A percentile compares a stretch with the other conserved stretches of the same genome.
phyloP scores from a whole-genome alignment of 2,113 vertebrate species.

The Pseudopodoces humilis region DNA sequence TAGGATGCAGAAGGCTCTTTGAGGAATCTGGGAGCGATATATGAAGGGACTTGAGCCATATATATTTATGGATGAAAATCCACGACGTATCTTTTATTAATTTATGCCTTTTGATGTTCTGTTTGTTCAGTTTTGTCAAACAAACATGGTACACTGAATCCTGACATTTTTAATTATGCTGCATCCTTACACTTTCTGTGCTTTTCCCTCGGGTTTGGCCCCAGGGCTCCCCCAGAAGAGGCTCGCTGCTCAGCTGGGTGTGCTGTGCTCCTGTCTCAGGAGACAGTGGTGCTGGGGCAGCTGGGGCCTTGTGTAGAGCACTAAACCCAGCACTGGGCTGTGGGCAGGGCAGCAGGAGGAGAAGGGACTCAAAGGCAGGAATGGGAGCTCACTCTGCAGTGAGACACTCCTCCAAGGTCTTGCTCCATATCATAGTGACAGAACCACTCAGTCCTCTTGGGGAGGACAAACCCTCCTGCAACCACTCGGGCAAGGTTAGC shows the following conservation, averaged over 20 bases:
- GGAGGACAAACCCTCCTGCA: not conserved
- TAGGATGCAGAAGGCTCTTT: not conserved
- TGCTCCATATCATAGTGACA: not conserved
- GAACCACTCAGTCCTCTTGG: not conserved
- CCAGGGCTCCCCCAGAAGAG: rapidly evolving
- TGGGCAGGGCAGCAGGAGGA: not conserved
- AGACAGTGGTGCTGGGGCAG: not conserved
- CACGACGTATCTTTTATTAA: not conserved
- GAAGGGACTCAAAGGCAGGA: not conserved
- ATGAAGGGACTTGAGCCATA: not conserved
- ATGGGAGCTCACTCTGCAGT: not conserved
- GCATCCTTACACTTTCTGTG: not conserved
- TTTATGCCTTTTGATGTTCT: not conserved
- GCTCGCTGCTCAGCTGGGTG: rapidly evolving
- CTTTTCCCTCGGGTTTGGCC: not conserved
- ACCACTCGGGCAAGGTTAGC: not conserved
- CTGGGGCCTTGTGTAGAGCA: not conserved
- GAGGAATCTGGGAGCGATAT: not conserved
- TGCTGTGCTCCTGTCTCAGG: not conserved
- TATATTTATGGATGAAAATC: not conserved
- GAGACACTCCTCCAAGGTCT: not conserved
- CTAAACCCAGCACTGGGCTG: not conserved
- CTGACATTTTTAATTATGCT: not conserved
- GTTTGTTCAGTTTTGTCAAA: not conserved
- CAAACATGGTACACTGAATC: not conserved